A percentile compares a stretch with the other conserved stretches of the same genome.
phyloP scores from a whole-genome alignment of 1,140 invertebrate genomes.

The Dendrolimus kikuchii region DNA sequence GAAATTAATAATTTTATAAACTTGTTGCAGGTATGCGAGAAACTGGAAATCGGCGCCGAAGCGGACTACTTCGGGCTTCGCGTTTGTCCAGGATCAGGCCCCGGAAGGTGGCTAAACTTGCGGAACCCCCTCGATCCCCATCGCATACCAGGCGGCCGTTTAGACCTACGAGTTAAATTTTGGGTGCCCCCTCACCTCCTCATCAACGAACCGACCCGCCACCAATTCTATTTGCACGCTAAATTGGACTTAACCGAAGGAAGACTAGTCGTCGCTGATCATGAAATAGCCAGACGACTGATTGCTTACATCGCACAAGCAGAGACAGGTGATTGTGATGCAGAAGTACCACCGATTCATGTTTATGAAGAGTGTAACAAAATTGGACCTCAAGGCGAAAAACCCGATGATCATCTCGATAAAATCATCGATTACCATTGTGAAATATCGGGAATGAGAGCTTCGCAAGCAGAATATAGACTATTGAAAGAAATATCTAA shows the following conservation, averaged over 20 bases:
- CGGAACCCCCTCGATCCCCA: constrained; percentile 86
- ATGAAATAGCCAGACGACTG: constrained; percentile 79
- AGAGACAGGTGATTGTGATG: constrained; percentile 80
- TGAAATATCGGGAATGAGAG: constrained; percentile 59
- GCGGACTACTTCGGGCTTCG: constrained; percentile 89
- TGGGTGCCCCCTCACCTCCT: constrained; percentile 92
- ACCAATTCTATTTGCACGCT: constrained; percentile 89
- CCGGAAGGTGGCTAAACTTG: constrained; percentile 88
- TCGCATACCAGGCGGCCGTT: constrained; percentile 72
- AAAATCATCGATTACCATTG: constrained; percentile 77
- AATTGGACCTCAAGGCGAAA: constrained; percentile 74
- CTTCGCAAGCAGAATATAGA: constrained; percentile 82
- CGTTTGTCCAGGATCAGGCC: constrained; percentile 78
- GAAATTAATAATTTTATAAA: constrained; percentile 2
- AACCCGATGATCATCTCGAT: constrained; percentile 76
- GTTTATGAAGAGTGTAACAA: constrained; percentile 77
- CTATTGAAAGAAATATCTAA: constrained; percentile 85
- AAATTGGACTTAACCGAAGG: constrained; percentile 82
- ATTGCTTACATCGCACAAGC: constrained; percentile 84
- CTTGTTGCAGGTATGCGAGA: constrained; percentile 83
- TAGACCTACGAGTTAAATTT: constrained; percentile 85
- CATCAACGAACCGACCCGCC: constrained; percentile 86
- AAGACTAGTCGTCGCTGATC: constrained; percentile 78
- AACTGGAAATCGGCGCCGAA: constrained; percentile 86
- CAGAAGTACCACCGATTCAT: constrained; percentile 72